phyloP scores from a whole-genome alignment of 2,113 vertebrate species.

The Mormyrus lacerda region DNA sequence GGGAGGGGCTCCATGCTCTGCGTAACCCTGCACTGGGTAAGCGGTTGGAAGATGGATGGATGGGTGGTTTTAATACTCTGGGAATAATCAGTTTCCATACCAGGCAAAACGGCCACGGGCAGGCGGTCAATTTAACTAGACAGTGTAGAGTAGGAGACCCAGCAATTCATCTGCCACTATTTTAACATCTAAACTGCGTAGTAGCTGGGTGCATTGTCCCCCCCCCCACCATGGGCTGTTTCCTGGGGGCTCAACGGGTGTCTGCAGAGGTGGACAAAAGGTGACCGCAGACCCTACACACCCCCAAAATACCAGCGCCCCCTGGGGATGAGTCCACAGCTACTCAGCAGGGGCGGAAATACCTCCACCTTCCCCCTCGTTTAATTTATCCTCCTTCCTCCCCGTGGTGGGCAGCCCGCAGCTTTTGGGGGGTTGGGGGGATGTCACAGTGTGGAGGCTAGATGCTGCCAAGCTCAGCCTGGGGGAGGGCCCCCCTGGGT shows the following conservation, averaged over 20 bases:
- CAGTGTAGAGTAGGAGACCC: neutral
- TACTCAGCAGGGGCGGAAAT: neutral
- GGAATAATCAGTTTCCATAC: neutral
- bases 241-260: neutral
- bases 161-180: neutral
- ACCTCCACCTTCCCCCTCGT: neutral
- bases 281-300: neutral
- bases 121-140: neutral
- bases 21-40: neutral
- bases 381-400: slow-evolving; percentile 3
- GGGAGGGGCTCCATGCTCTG: neutral
- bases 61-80: neutral
- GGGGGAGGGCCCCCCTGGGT: neutral
- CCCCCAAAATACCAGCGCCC: neutral
- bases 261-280: neutral
- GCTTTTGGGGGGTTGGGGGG: neutral
- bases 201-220: neutral
- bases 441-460: neutral
- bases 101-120: neutral
- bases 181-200: neutral
- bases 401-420: neutral
- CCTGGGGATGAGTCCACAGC: neutral
- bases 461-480: neutral
- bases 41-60: neutral
- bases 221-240: neutral